These are phyloP conservation scores for Zonitis immaculata DNA, from an alignment of 2,888 invertebrate species.

Conservation along the genomic window DNA sequence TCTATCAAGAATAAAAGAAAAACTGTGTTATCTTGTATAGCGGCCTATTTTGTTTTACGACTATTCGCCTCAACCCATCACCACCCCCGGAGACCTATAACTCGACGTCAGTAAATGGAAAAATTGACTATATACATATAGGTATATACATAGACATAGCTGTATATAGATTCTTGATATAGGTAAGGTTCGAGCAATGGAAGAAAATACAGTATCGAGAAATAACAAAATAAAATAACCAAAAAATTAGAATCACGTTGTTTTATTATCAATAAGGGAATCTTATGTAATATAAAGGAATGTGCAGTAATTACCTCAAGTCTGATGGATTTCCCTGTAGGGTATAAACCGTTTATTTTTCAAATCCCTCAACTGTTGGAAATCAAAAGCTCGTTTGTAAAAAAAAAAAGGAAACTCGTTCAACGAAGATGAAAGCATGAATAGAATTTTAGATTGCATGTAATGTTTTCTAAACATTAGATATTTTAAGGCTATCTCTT, in stretches of 20 bases:
- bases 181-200: too few relatives aligned
- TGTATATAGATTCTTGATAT: too few relatives aligned
- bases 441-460: constrained; percentile 36
- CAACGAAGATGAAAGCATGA: constrained; percentile 30
- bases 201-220: too few relatives aligned
- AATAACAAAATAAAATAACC: too few relatives aligned
- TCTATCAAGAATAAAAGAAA: constrained; percentile 8
- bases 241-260: constrained; percentile 22
- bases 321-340: constrained; percentile 34
- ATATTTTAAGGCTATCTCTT: constrained; percentile 26
- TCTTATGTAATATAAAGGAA: constrained; percentile 30
- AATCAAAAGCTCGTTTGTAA: constrained; percentile 45
- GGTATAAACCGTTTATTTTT: constrained; percentile 33
- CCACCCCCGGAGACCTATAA: constrained; percentile 28
- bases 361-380: constrained; percentile 39
- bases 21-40: constrained; percentile 11
- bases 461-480: constrained; percentile 27
- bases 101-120: constrained; percentile 26
- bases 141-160: too few relatives aligned
- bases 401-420: constrained; percentile 31
- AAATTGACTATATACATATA: constrained; percentile 29
- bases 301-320: constrained; percentile 34
- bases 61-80: constrained; percentile 10
- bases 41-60: constrained; percentile 30
- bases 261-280: constrained; percentile 33